Evolutionary conservation across 35 echinoderm and acorn worm genomes (phyloP), one percentile per base, ranked within the genome.

Genomic region (Ophiothrix spiculata): DNA sequence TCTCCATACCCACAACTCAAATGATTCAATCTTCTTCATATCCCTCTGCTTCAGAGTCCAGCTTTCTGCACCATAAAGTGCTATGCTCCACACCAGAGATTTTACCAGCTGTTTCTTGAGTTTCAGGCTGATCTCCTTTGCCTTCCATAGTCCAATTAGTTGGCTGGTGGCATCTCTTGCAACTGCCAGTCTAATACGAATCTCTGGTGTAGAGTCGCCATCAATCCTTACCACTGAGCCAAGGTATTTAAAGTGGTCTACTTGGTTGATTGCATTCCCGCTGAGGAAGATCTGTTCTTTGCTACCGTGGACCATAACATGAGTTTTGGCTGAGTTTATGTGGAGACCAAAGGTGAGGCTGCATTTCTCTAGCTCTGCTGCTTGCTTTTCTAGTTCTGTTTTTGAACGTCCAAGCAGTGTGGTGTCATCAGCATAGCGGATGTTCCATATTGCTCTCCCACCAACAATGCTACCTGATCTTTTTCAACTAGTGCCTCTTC

Each of bases 241-340:
- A n/a, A 69, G 60, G 60, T 69, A 69, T 82, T 40, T 32, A 35
- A 56, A 56, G n/a, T 19, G 4, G 3, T 82, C 45, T 17, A 82
- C 80, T 39, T 82, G 39, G 38, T 56, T 82, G 37, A 49, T 49
- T 82, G 80, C 13, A 56, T 32, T 82, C 49, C 80, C 80, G 31
- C 39, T 39, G 4, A 82, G 80, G 31, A 31, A 82, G 19, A 82
- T 56, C 31, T 56, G 37, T 19, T 82, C 38, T 82, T 82, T 82
- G 31, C 80, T 82, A 45, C 80, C 80, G 49, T 82, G 42, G 31
- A 32, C 11, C 80, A 82, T 82, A 82, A 82, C 32, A 36, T 82
- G n/a, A n/a, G n/a, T n/a, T n/a, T 82, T 82, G 42, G 39, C 80
- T 82, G 80, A 13, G 80, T 82, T 82, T 56, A 82, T 82, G 49